Percentiles rank a stretch among this genome's conserved stretches.
phyloP scores from a whole-genome alignment of 1,140 invertebrate species.

The Drosophila guanche region DNA sequence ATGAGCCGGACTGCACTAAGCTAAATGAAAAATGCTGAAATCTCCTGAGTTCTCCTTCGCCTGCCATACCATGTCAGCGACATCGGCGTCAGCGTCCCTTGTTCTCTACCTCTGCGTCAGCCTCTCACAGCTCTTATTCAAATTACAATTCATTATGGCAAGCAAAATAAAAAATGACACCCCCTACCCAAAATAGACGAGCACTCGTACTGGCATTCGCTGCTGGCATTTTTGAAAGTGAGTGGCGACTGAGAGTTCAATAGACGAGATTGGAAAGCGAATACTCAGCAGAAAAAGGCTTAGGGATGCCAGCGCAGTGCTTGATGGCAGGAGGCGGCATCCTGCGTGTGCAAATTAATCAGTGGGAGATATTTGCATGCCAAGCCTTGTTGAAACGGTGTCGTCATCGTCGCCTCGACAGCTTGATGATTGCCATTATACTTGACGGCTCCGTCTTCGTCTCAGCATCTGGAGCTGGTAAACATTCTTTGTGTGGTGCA shows the following conservation, averaged over 20 bases:
- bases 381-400: constrained; percentile 53
- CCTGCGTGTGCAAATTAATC: constrained; percentile 79
- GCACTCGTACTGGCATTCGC: background rate
- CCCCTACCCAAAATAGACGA: background rate
- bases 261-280: constrained; percentile 76
- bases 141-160: constrained; percentile 77
- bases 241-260: constrained; percentile 51
- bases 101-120: constrained; percentile 1
- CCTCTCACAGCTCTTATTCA: constrained; percentile 64
- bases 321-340: constrained; percentile 39
- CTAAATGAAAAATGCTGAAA: constrained; percentile 74
- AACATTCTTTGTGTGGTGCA: constrained; percentile 72
- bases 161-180: constrained; percentile 55
- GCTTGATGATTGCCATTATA: constrained; percentile 72
- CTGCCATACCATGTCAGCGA: background rate
- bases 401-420: constrained; percentile 65
- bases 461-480: constrained; percentile 43
- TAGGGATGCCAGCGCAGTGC: constrained; percentile 44
- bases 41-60: constrained; percentile 28
- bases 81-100: too few relatives aligned
- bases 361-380: constrained; percentile 75
- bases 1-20: constrained; percentile 66
- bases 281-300: constrained; percentile 79
- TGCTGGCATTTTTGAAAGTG: constrained; percentile 22
- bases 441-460: constrained; percentile 44